phyloP scores from a whole-genome alignment of 1,140 invertebrate species.

The Ooceraea biroi region DNA sequence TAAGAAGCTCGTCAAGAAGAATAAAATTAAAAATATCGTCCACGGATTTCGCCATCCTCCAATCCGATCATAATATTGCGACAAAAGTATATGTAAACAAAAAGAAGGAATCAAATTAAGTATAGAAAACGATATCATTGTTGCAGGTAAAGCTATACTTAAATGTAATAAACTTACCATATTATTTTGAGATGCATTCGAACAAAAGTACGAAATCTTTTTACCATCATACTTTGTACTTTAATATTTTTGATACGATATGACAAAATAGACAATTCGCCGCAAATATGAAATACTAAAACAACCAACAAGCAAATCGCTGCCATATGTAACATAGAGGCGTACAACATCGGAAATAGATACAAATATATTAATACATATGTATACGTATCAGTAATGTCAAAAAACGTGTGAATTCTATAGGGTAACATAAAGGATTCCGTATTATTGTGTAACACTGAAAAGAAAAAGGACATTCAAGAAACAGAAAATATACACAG shows the following conservation, averaged over 20 bases:
- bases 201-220: constrained; percentile 30
- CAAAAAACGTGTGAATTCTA: constrained; percentile 10
- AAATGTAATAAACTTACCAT: constrained; percentile 14
- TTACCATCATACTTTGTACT: not conserved
- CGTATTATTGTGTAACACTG: not conserved
- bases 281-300: constrained; percentile 34
- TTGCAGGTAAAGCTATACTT: not conserved
- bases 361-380: constrained; percentile 36
- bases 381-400: not conserved
- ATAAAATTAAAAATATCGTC: constrained; percentile 70
- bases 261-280: constrained; percentile 34
- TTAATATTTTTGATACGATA: constrained; percentile 40
- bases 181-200: constrained; percentile 54
- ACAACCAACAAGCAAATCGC: constrained; percentile 16
- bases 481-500: no score
- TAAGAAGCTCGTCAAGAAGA: constrained; percentile 69
- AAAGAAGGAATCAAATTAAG: not conserved
- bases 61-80: not conserved
- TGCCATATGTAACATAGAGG: constrained; percentile 16
- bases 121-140: not conserved
- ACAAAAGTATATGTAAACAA: not conserved
- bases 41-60: constrained; percentile 72
- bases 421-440: constrained; percentile 13
- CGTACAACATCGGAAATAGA: constrained; percentile 11
- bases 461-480: not conserved